Base-by-base conservation (phyloP, 2,797 vertebrate genomes). In the Parambassis ranga region DNA sequence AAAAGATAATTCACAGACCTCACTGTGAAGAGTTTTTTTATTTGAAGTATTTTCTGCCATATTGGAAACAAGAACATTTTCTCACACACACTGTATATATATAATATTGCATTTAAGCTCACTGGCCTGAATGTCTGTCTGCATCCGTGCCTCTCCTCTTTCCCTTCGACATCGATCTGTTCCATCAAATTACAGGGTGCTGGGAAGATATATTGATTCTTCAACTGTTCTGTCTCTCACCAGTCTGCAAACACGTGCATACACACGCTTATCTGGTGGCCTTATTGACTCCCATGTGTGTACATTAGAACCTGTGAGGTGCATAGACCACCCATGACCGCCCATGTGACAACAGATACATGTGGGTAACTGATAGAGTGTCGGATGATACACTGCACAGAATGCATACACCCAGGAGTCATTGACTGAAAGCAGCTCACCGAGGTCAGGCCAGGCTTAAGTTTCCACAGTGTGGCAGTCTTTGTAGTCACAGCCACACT, bases 141-240 rank as follows among this genome's bases (percentile, higher is more conserved):
- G 33, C 41, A 50, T 37, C 57, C 50, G 61, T 63, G 81, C 38
- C 37, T 66, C 66, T 75, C 71, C 53, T 47, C 68, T 75, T 78
- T 79, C 75, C 65, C 77, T 81, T 79, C 71, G 44, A 62, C 63
- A 91, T 92, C 71, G 79, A 92, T 89, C 77, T 70, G 64, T 65
- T 83, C 83, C 82, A 83, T 90, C 90, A 92, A 87, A 91, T 92
- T 91, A 91, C 85, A 83, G 84, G 72, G 60, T 87, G 81, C 86
- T 75, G 69, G 82, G 79, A 90, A 89, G 85, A 84, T 59, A 62
- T 85, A 92, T 92, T 80, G 92, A 92, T 92, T 79, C 65, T 52
- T 62, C 60, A 49, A 66, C 67, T 69, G 69, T 69, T 77, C 79
- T 63, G 26, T 70, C 80, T 86, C 65, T 44, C 72, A 63, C 32